These are phyloP conservation scores for Bungarus multicinctus DNA, from an alignment of 2,113 vertebrate genomes.

Conservation along the genomic window DNA sequence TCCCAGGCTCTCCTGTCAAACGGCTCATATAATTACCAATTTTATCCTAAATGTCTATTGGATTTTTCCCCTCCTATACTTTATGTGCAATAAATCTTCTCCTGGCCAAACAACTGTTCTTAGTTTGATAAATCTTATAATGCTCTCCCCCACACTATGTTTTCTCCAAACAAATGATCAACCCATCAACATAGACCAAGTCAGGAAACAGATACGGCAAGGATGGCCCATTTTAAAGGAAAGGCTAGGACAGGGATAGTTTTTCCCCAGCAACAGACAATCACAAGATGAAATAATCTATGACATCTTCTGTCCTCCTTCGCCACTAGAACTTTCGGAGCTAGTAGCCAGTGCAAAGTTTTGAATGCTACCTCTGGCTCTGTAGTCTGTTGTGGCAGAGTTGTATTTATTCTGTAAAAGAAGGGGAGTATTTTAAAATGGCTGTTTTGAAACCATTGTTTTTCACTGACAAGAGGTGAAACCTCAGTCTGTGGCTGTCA, in stretches of 20 bases:
- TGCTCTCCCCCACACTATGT: neutral
- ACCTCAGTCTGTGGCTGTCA: neutral
- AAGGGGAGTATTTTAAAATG: neutral
- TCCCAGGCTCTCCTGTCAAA: neutral
- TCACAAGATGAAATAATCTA: neutral
- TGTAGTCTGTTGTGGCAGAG: neutral
- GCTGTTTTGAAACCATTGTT: neutral
- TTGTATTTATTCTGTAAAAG: neutral
- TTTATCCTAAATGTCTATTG: neutral
- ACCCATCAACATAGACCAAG: neutral
- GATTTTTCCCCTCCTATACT: neutral
- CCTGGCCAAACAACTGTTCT: neutral
- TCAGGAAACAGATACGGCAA: neutral
- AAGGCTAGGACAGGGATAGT: neutral
- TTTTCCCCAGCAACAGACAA: neutral
- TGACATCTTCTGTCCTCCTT: neutral
- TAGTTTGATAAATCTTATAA: neutral
- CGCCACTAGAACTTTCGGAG: neutral
- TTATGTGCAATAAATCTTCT: neutral
- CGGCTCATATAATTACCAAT: neutral
- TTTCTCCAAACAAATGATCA: neutral
- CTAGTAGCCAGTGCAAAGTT: neutral
- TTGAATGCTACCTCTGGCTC: neutral
- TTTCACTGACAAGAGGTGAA: neutral
- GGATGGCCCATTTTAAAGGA: neutral